phyloP scores from a whole-genome alignment of 2,113 vertebrate species.

The Chaenocephalus aceratus region DNA sequence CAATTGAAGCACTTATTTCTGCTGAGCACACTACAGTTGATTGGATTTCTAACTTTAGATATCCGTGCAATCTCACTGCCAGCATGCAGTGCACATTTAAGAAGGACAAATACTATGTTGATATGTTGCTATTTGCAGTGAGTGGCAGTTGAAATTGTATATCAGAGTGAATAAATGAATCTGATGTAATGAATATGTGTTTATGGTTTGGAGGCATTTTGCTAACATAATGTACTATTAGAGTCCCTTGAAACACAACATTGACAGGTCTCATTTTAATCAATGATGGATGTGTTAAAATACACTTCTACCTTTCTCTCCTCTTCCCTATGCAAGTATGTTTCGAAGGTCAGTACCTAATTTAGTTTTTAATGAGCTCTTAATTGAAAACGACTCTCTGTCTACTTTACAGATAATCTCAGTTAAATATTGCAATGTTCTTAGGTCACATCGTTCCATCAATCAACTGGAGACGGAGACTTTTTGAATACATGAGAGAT shows the following conservation, averaged over 20 bases:
- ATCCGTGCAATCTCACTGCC: neutral
- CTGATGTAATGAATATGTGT: neutral
- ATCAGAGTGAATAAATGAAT: neutral
- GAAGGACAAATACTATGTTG: neutral
- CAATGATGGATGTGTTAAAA: conserved; percentile 57
- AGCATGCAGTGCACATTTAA: neutral
- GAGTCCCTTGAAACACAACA: conserved; percentile 28
- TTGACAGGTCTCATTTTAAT: conserved; percentile 59
- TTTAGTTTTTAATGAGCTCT: conserved; percentile 78
- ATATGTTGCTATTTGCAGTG: neutral
- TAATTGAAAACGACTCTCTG: conserved; percentile 79
- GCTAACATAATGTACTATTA: neutral
- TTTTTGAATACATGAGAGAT: conserved; percentile 49
- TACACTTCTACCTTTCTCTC: conserved; percentile 55
- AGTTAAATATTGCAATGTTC: conserved; percentile 76
- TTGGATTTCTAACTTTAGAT: conserved; percentile 30
- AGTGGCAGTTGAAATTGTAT: conserved; percentile 10
- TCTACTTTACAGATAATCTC: conserved; percentile 78
- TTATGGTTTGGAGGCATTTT: conserved; percentile 11
- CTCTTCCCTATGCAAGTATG: conserved; percentile 72
- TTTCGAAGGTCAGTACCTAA: conserved; percentile 77
- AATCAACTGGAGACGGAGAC: conserved; percentile 31
- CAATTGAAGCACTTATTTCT: conserved; percentile 10
- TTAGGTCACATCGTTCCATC: conserved; percentile 65
- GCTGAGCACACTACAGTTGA: neutral